Percentiles rank a stretch among this genome's conserved stretches.
Evolutionary conservation across 2,797 vertebrate species (phyloP).

Genomic region (Sitta carolinensis): DNA sequence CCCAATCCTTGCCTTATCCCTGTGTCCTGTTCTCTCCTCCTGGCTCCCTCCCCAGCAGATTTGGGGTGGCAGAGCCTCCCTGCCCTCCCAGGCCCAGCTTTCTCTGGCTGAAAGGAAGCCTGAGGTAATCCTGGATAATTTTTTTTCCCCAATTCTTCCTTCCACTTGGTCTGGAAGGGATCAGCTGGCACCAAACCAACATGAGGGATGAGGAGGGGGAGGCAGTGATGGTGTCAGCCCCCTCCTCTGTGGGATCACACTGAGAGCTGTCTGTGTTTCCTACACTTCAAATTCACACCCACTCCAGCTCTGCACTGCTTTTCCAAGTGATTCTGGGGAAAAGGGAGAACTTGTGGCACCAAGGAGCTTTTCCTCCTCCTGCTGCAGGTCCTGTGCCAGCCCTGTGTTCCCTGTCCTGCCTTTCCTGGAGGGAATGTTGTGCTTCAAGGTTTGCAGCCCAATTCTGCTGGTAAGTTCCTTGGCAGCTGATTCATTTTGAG

Average conservation of each 20-base stretch:
- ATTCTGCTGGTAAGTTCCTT: not conserved
- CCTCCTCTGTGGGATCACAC: not conserved
- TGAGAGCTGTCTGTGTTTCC: not conserved
- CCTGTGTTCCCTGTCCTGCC: not conserved
- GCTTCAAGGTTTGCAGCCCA: not conserved
- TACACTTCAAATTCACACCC: not conserved
- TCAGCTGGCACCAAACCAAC: not conserved
- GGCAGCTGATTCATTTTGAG: not conserved
- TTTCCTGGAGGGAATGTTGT: not conserved
- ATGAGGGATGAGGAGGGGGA: not conserved
- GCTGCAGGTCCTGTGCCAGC: not conserved
- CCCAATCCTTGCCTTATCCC: not conserved
- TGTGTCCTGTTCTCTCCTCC: not conserved
- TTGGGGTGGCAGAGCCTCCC: not conserved
- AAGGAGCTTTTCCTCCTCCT: not conserved
- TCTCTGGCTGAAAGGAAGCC: not conserved
- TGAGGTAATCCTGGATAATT: not conserved
- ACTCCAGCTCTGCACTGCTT: not conserved
- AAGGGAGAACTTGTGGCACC: not conserved
- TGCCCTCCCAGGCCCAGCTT: not conserved
- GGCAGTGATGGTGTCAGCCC: not conserved
- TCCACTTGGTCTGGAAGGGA: not conserved
- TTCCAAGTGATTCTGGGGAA: not conserved
- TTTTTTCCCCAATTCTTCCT: not conserved
- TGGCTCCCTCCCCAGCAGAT: not conserved